Evolutionary conservation across 2,888 invertebrate species (phyloP).

Genomic region (Patella caerulea): DNA sequence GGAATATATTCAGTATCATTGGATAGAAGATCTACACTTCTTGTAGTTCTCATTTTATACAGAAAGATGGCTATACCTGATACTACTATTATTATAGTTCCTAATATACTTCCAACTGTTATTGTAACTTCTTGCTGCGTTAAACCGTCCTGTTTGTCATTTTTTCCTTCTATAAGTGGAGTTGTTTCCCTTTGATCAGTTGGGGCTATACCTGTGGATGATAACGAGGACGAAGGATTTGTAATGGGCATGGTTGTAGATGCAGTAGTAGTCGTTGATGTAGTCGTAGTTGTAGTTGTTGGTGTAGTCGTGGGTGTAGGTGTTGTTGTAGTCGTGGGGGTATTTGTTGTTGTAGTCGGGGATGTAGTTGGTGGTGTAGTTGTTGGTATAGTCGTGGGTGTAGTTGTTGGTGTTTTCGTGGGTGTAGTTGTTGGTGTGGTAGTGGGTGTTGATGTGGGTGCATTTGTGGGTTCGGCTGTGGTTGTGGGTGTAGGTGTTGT

Average conservation of each 20-base stretch:
- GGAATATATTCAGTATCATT: too few species aligned
- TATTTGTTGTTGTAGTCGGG: background rate
- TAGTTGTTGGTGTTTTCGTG: background rate
- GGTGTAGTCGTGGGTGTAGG: background rate
- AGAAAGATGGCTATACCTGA: background rate
- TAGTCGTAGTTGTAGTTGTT: background rate
- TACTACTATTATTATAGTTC: background rate
- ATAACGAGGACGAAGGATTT: background rate
- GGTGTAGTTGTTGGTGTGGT: background rate
- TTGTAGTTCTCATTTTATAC: background rate
- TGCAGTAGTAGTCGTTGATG: background rate
- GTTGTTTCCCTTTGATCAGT: background rate
- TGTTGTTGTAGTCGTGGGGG: background rate
- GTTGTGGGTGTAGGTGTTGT: background rate
- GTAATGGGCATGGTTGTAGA: background rate
- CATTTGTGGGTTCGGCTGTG: background rate
- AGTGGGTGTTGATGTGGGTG: background rate
- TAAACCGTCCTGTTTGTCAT: background rate
- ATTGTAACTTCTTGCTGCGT: background rate
- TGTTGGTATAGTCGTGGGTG: background rate
- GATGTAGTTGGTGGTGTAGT: slow-evolving; percentile 8
- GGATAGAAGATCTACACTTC: too few species aligned
- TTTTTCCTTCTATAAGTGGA: background rate
- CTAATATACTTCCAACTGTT: background rate
- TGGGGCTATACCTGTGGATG: background rate